Evolutionary conservation across 2,797 vertebrate species (phyloP), one percentile per base, ranked within the genome.

Genomic region (Thaleichthys pacificus): DNA sequence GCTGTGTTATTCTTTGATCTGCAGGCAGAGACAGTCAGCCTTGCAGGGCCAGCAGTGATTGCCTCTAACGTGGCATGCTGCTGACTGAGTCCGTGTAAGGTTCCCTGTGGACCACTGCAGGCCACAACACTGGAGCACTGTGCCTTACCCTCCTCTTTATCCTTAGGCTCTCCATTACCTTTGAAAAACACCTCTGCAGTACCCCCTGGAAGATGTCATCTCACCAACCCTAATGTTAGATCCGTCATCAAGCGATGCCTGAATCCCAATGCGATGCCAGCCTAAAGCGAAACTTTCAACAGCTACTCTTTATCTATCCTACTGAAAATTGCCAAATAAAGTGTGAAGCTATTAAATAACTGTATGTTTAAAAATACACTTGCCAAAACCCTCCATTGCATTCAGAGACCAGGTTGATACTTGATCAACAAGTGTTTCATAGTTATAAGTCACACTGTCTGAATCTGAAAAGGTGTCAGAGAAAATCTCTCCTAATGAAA

Each of bases 31-130:
- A 62, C 26, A 19, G 38, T 64, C 60, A 28, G 28, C 11, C 17
- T 42, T 47, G n/a, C 26, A 51, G 61, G 70, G 19, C 30, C 42
- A 32, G 21, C 28, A 28, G 61, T 71, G 61, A 65, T 71, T 71
- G 70, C 61, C 61, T 71, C 28, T 35, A 56, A 64, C 26, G n/a
- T 19, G 69, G 69, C 49, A 26, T 21, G 61, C 61, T 71, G 51
- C 26, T 64, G 47, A 17, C 61, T 28, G 38, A 21, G 69, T 56
- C 61, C 0, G 42, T 63, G 38, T 64, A 47, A 6, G 51, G 15
- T 26, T 9, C 61, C 26, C 61, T 26, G 14, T 38, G 47, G 61
- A 71, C 26, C 47, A 22, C 47, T 64, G 69, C n/a, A 24, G 47
- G 19, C 61, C 28, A 56, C 15, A 56, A n/a, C 51, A 56, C 49